Percentiles rank a stretch among this genome's conserved stretches.
phyloP scores from a whole-genome alignment of 2,113 vertebrate genomes.

The Lophius piscatorius region DNA sequence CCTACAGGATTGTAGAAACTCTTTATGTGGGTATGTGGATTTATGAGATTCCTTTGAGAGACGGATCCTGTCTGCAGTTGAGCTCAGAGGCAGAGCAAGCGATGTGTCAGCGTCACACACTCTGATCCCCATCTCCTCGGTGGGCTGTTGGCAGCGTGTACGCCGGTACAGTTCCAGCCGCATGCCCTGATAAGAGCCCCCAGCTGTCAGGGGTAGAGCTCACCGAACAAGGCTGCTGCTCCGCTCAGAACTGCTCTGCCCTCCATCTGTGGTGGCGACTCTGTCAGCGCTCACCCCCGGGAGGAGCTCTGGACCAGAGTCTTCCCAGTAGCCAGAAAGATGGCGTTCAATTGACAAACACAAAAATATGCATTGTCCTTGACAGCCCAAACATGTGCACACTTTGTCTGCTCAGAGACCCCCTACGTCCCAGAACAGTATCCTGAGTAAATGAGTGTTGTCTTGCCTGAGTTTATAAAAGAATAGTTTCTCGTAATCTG shows the following conservation, averaged over 20 bases:
- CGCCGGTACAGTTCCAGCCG: conserved; percentile 58
- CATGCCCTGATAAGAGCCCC: conserved; percentile 62
- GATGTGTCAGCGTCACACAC: conserved; percentile 60
- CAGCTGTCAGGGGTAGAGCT: conserved; percentile 56
- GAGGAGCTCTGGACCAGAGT: conserved; percentile 10
- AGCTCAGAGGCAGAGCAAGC: conserved; percentile 48
- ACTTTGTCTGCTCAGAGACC: background rate
- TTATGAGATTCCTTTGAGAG: conserved; percentile 44
- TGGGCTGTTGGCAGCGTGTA: conserved; percentile 28
- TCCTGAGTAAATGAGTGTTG: background rate
- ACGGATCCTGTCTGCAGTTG: conserved; percentile 48
- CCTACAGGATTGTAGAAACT: conserved; percentile 17
- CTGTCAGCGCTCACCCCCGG: conserved; percentile 16
- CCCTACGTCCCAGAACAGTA: background rate
- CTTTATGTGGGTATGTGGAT: conserved; percentile 24
- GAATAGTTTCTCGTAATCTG: conserved; percentile 4
- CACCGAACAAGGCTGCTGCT: conserved; percentile 33
- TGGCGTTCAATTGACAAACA: background rate
- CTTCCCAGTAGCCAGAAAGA: conserved; percentile 1
- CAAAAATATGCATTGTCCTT: background rate
- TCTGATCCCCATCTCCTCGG: conserved; percentile 46
- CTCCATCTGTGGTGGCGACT: conserved; percentile 26
- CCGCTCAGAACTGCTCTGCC: conserved; percentile 36
- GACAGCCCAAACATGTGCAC: conserved; percentile 9
- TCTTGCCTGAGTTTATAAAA: conserved; percentile 7